phyloP scores from a whole-genome alignment of 2,888 invertebrate genomes.

The Cephus runcator region DNA sequence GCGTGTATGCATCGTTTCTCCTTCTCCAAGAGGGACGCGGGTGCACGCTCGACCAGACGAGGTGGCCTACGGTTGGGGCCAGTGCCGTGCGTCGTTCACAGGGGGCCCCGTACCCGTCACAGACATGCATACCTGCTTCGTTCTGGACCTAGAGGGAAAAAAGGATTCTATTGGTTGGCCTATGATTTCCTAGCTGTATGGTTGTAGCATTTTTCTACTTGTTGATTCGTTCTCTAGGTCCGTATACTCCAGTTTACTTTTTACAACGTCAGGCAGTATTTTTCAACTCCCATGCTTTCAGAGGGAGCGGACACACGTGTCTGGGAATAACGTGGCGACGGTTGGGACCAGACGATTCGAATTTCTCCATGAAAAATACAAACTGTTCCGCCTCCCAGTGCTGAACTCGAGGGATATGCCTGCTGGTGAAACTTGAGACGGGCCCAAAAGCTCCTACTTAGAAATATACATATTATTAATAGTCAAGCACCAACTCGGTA shows the following conservation, averaged over 20 bases:
- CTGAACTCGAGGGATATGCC: neutral
- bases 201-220: neutral
- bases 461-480: neutral
- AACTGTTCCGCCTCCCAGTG: neutral
- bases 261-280: neutral
- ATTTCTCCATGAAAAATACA: neutral
- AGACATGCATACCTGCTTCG: neutral
- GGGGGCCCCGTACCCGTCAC: neutral
- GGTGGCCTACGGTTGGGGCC: constrained; percentile 51
- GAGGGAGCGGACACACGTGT: neutral
- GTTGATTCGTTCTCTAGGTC: neutral
- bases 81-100: constrained; percentile 33
- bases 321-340: neutral
- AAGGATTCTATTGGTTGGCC: neutral
- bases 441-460: neutral
- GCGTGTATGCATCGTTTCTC: constrained; percentile 27
- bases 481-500: neutral
- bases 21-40: constrained; percentile 36
- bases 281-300: neutral
- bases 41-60: constrained; percentile 53
- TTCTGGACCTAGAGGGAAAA: neutral
- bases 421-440: neutral
- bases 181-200: neutral
- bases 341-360: neutral
- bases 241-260: neutral